Base-by-base conservation (phyloP, 2,888 invertebrate genomes). In the Alloscopus bannaensis region DNA sequence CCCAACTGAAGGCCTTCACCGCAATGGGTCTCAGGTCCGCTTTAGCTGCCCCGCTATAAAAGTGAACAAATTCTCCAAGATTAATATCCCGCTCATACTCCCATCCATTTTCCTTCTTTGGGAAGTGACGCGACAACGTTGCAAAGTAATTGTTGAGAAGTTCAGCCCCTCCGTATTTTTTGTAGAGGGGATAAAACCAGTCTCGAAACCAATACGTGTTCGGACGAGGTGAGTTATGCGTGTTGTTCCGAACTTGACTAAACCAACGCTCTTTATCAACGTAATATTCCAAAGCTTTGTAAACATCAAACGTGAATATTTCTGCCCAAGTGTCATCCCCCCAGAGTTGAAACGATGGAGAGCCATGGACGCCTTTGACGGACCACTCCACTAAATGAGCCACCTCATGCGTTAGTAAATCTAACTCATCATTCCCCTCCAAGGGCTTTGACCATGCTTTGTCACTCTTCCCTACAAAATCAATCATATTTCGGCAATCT, bases 271-370 rank as follows among this genome's bases (percentile, higher is more conserved):
- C 45, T n/a, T 11, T 22, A 62, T 82, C 70, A 6, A 57, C 31
- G 3, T 45, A 18, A 16, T 45, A 22, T 0, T 71, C 78, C 13
- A 82, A 16, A 29, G 65, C 36, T 20, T 36, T 45, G 52, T 80
- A 80, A 3, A 68, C 68, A 26, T 80, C 82, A 64, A 68, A 82
- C 0, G 72, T 75, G 24, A 80, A 80, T 18, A 80, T 82, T 55
- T 80, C 80, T 18, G 65, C 29, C 69, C 70, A 82, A 13, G 68
- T 57, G 4, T 28, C 26, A 22, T 77, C 73, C 2, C 73, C 82
- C 85, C 85, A 85, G 11, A 85, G 40, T 16, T 70, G 79, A 62
- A 78, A 84, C 2, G 81, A 75, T 11, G 85, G 85, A 3, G 83
- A 83, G 18, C 73, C 72, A 42, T 82, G 80, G 22, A 79, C 57